Percentiles rank a stretch among this genome's conserved stretches.
phyloP scores from a whole-genome alignment of 2,888 invertebrate genomes.

The Epicampocera succincta region DNA sequence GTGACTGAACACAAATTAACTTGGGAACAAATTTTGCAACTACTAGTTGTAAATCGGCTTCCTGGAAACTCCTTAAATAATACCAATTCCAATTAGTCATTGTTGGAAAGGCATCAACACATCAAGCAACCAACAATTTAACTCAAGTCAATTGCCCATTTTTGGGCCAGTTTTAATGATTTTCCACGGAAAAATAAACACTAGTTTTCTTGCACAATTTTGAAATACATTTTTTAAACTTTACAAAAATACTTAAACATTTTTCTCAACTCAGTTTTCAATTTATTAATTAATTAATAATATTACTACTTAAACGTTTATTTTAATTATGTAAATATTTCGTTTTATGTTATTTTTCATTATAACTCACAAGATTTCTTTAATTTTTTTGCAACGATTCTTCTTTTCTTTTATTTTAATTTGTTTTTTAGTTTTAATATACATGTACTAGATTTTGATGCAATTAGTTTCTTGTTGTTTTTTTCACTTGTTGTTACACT shows the following conservation, averaged over 20 bases:
- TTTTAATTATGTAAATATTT: slow-evolving; percentile 48
- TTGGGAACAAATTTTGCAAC: too few relatives aligned
- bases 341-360: slow-evolving; percentile 16
- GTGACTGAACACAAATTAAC: too few relatives aligned
- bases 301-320: slow-evolving; percentile 66
- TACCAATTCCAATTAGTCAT: too few relatives aligned
- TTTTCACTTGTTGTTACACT: slow-evolving; percentile 17
- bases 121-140: too few relatives aligned
- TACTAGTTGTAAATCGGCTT: too few relatives aligned
- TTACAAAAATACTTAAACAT: slow-evolving; percentile 10
- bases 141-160: too few relatives aligned
- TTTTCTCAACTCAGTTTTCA: slow-evolving; percentile 21
- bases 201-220: too few relatives aligned
- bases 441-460: slow-evolving; percentile 45
- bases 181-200: too few relatives aligned
- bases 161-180: too few relatives aligned
- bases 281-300: slow-evolving; percentile 61
- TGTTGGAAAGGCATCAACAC: too few relatives aligned
- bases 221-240: too few relatives aligned
- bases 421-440: slow-evolving; percentile 47
- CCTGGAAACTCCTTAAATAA: too few relatives aligned
- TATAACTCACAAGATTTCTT: slow-evolving; percentile 44
- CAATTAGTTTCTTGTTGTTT: slow-evolving; percentile 44
- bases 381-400: slow-evolving; percentile 11
- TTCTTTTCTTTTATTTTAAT: slow-evolving; percentile 30